Evolutionary conservation across 2,888 invertebrate species (phyloP).

Genomic region (Mylabris sibirica): DNA sequence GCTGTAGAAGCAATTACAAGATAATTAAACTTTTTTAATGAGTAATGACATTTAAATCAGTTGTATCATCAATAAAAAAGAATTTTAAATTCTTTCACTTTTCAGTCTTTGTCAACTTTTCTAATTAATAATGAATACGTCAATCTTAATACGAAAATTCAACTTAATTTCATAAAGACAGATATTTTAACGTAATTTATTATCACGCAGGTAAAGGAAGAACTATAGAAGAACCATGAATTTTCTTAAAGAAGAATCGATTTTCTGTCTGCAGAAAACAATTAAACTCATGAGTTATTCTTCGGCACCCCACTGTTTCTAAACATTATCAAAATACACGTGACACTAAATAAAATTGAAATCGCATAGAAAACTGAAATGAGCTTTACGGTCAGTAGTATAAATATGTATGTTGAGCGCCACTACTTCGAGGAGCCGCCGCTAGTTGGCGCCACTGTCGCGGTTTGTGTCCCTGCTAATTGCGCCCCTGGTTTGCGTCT

Average conservation of each 20-base stretch:
- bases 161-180: neutral
- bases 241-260: neutral
- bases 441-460: no score
- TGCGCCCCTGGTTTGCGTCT: no score
- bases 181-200: conserved; percentile 5
- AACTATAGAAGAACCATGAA: neutral
- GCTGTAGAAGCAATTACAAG: conserved; percentile 35
- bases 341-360: neutral
- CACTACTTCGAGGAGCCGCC: no score
- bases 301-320: neutral
- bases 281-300: neutral
- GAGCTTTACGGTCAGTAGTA: no score
- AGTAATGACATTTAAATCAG: conserved; percentile 12
- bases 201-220: no score
- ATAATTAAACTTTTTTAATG: conserved; percentile 38
- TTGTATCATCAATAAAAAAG: neutral
- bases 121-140: conserved; percentile 5
- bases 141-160: neutral
- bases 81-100: neutral
- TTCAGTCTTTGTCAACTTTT: neutral
- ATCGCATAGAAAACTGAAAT: neutral
- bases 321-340: neutral
- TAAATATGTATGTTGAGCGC: no score
- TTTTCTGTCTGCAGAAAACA: neutral
- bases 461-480: no score